Conservation (phyloP, 2,888 invertebrate species). For the Troides aeacus region DNA sequence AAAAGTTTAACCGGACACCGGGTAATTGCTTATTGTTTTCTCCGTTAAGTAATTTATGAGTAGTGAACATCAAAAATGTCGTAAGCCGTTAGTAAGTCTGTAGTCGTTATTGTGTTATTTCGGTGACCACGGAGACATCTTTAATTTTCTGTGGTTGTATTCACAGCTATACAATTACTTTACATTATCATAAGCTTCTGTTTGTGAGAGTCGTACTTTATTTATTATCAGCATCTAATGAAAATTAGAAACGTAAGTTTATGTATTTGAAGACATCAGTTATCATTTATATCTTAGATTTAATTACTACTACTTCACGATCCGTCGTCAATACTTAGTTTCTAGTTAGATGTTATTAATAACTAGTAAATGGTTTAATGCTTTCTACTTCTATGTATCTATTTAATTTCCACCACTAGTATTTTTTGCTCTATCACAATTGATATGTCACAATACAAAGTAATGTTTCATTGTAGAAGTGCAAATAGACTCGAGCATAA, state of each 20-base stretch:
- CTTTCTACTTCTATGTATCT: no score
- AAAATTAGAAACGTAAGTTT: no score
- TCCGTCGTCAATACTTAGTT: no score
- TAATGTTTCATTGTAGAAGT: conserved; percentile 1
- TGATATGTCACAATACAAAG: not conserved
- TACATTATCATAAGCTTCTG: not conserved
- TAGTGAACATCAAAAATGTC: conserved; percentile 4
- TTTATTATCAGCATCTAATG: no score
- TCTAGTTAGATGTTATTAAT: no score
- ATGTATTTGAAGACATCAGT: no score
- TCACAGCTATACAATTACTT: not conserved
- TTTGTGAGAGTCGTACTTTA: no score
- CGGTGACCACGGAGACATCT: not conserved
- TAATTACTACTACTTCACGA: no score
- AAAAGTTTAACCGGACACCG: conserved; percentile 9
- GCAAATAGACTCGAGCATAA: conserved; percentile 37
- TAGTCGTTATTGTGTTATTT: conserved; percentile 1
- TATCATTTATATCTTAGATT: no score
- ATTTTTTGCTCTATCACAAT: not conserved
- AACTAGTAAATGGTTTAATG: no score
- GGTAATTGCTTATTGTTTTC: conserved; percentile 23
- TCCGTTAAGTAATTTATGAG: conserved; percentile 16
- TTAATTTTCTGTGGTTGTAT: not conserved
- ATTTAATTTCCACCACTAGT: not conserved
- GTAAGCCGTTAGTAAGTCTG: conserved; percentile 7